phyloP scores from a whole-genome alignment of 2,797 vertebrate species.

The Tolypeutes matacus region DNA sequence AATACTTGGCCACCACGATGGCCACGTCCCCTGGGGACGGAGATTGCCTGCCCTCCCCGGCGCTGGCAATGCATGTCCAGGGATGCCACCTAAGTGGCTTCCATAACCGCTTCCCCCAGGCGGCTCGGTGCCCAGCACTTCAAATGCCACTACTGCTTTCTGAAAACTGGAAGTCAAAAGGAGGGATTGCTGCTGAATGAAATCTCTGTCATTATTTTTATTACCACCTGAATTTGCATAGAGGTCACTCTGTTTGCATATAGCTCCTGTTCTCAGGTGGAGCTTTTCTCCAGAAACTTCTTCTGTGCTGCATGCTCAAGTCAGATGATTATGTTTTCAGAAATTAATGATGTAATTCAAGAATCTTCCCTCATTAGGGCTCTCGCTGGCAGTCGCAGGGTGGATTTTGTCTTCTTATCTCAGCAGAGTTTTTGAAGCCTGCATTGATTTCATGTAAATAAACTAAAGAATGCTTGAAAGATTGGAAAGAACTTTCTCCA shows the following conservation, averaged over 20 bases:
- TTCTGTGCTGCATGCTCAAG: neutral
- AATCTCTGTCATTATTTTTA: conserved; percentile 25
- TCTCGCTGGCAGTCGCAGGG: neutral
- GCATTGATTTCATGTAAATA: conserved; percentile 21
- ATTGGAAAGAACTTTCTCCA: neutral
- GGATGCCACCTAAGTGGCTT: too few species aligned
- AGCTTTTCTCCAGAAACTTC: conserved; percentile 17
- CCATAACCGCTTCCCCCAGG: neutral
- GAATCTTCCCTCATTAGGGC: neutral
- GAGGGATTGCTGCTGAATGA: conserved; percentile 2
- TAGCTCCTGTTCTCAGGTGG: too few species aligned
- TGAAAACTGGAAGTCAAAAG: neutral
- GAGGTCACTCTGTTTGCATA: too few species aligned
- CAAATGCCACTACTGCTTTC: neutral
- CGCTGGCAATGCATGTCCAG: too few species aligned
- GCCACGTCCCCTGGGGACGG: neutral
- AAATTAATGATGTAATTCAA: conserved; percentile 51
- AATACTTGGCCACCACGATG: neutral
- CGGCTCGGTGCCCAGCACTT: neutral
- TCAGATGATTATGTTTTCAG: neutral
- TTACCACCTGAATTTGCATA: neutral
- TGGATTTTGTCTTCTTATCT: neutral
- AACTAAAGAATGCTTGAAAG: conserved; percentile 12
- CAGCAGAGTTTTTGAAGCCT: conserved; percentile 4
- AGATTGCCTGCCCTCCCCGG: neutral